These are phyloP conservation scores for Pionites leucogaster DNA, from an alignment of 2,113 vertebrate genomes.

Conservation along the genomic window DNA sequence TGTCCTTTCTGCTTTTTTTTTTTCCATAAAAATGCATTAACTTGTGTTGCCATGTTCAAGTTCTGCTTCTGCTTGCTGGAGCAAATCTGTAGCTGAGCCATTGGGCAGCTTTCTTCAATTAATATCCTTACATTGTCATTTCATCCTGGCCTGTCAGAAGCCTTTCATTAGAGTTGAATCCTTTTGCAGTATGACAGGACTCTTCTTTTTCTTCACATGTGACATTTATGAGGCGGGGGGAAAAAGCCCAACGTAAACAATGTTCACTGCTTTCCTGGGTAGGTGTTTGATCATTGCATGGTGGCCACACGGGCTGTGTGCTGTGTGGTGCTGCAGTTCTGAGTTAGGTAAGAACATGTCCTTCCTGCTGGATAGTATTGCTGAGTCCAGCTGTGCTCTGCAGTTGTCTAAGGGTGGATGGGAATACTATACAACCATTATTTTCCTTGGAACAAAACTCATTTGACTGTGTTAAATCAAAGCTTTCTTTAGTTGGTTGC, in stretches of 20 bases:
- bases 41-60: neutral
- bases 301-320: rapidly evolving
- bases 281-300: rapidly evolving
- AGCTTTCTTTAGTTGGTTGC: neutral
- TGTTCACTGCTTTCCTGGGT: too few species aligned
- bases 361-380: neutral
- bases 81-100: neutral
- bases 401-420: neutral
- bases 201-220: neutral
- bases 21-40: neutral
- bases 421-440: neutral
- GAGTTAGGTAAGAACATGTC: neutral
- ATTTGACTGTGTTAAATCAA: neutral
- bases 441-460: neutral
- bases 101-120: constrained; percentile 16
- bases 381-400: neutral
- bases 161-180: neutral
- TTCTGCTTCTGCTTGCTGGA: neutral
- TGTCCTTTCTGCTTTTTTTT: neutral
- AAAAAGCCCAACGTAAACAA: too few species aligned
- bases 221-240: neutral
- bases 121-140: neutral
- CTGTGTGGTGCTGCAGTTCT: rapidly evolving
- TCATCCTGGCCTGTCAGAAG: neutral
- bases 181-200: neutral